These are phyloP conservation scores for Drymonia ruficornis DNA, from an alignment of 2,888 invertebrate species.

Conservation along the genomic window DNA sequence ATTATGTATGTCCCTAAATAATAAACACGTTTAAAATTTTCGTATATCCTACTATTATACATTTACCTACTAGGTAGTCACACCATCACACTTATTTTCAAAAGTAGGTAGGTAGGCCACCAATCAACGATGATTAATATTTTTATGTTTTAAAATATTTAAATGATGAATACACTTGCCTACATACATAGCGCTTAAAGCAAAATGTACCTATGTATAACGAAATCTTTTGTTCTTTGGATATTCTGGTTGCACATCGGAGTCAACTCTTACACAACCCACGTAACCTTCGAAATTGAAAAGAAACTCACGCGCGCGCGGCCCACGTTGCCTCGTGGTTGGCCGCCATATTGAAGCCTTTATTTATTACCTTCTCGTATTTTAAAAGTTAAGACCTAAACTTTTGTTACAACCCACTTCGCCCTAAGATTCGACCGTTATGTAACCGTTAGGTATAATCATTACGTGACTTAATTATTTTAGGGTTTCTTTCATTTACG, in stretches of 20 bases:
- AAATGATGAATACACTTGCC: too few relatives aligned
- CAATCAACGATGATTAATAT: too few relatives aligned
- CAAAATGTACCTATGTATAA: conserved; percentile 30
- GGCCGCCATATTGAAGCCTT: conserved; percentile 36
- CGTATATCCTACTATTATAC: too few relatives aligned
- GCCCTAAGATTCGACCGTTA: too few relatives aligned
- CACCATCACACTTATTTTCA: too few relatives aligned
- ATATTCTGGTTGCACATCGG: conserved; percentile 61
- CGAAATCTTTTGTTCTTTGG: conserved; percentile 59
- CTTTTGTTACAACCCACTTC: not conserved
- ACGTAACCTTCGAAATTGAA: conserved; percentile 71
- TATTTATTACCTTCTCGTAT: conserved; percentile 7
- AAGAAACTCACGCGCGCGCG: conserved; percentile 68
- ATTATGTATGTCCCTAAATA: not conserved
- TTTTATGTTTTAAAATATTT: too few relatives aligned
- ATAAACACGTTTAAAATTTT: not conserved
- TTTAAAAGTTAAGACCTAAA: not conserved
- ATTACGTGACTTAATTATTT: too few relatives aligned
- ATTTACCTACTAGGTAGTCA: too few relatives aligned
- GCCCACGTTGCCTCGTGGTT: conserved; percentile 45
- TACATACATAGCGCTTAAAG: not conserved
- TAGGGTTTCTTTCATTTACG: too few relatives aligned
- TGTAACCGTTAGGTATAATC: too few relatives aligned
- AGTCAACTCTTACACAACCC: conserved; percentile 66
- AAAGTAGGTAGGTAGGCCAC: too few relatives aligned